phyloP scores from a whole-genome alignment of 2,888 invertebrate genomes.

The Geotrupes spiniger region DNA sequence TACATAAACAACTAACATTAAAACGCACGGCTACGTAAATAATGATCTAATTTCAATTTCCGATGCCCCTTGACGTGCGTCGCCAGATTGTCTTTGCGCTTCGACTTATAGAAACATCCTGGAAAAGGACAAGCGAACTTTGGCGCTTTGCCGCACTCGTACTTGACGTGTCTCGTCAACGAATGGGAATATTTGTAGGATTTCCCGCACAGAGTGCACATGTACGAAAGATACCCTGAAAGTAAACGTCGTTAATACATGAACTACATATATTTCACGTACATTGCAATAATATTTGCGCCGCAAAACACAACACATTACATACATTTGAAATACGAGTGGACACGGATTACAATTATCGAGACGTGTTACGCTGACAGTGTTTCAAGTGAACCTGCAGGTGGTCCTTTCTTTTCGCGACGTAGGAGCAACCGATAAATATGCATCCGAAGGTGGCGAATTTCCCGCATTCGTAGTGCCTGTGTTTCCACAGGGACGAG shows the following conservation, averaged over 20 bases:
- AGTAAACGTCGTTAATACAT: constrained; percentile 3
- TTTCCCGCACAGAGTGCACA: constrained; percentile 19
- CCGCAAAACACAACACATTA: too few relatives aligned
- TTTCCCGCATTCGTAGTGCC: constrained; percentile 21
- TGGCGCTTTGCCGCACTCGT: constrained; percentile 32
- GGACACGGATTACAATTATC: too few relatives aligned
- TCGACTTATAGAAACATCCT: constrained; percentile 21
- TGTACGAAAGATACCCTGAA: constrained; percentile 5
- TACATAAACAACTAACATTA: too few relatives aligned
- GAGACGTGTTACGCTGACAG: background rate
- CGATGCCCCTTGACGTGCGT: constrained; percentile 12
- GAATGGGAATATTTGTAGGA: constrained; percentile 24
- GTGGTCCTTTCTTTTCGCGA: constrained; percentile 12
- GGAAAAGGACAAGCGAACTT: constrained; percentile 23
- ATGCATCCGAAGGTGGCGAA: constrained; percentile 13
- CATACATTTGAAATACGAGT: too few relatives aligned
- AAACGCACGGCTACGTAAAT: too few relatives aligned
- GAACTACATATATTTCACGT: too few relatives aligned
- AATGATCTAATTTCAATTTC: too few relatives aligned
- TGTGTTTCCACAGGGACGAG: constrained; percentile 17
- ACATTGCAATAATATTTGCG: too few relatives aligned
- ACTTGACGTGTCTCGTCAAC: constrained; percentile 26
- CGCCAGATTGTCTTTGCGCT: constrained; percentile 21
- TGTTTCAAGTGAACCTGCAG: constrained; percentile 4
- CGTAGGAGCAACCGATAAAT: constrained; percentile 12